A percentile compares a stretch with the other conserved stretches of the same genome.
These are phyloP conservation scores for Stichopus chloronotus DNA, from an alignment of 35 echinoderm and acorn worm genomes.

Conservation along the genomic window DNA sequence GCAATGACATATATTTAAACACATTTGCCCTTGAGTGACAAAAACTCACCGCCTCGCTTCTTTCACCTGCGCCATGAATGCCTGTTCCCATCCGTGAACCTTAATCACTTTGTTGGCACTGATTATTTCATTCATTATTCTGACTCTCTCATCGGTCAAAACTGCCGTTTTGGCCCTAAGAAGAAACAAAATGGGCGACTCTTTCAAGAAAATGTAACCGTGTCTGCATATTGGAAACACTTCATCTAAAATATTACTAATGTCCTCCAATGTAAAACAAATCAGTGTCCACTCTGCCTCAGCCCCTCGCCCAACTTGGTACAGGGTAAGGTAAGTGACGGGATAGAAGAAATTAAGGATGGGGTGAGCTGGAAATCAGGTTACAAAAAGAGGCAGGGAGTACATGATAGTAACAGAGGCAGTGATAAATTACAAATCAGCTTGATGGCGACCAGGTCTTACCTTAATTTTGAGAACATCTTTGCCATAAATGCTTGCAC, in stretches of 20 bases:
- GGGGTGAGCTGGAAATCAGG: too few species aligned
- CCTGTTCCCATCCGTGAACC: slow-evolving; percentile 61
- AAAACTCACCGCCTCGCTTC: slow-evolving; percentile 61
- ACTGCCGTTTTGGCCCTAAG: slow-evolving; percentile 61
- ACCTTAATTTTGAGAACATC: slow-evolving; percentile 66
- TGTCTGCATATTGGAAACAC: neutral
- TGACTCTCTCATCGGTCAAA: slow-evolving; percentile 62
- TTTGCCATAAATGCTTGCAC: slow-evolving; percentile 61
- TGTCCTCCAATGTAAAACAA: too few species aligned
- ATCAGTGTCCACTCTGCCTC: too few species aligned
- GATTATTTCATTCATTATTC: slow-evolving; percentile 78
- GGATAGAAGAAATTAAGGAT: too few species aligned
- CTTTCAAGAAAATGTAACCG: neutral
- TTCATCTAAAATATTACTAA: neutral
- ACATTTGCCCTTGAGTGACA: too few species aligned
- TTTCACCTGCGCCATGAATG: slow-evolving; percentile 45
- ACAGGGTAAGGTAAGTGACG: too few species aligned
- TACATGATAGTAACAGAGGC: too few species aligned
- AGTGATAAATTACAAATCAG: too few species aligned
- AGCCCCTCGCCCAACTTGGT: too few species aligned
- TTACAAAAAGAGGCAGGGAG: too few species aligned
- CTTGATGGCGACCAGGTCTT: neutral
- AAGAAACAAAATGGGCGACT: slow-evolving; percentile 15
- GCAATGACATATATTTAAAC: too few species aligned
- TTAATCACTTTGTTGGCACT: slow-evolving; percentile 68